Evolutionary conservation across 1,140 invertebrate genomes (phyloP).

Genomic region (Ceratina calcarata): DNA sequence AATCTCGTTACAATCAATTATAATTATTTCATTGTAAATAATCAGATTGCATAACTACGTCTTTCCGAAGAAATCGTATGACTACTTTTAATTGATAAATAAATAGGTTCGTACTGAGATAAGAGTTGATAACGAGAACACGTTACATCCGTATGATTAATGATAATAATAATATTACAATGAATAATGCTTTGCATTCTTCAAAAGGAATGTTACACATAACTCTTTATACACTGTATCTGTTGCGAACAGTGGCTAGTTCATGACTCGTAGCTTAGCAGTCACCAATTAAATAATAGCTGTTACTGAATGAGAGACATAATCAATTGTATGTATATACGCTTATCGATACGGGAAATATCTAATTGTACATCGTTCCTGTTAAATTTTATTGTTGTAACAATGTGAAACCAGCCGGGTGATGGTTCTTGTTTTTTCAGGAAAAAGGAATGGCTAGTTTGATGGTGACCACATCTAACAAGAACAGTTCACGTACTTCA

Average conservation of each 20-base stretch:
- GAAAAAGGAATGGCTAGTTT: constrained; percentile 77
- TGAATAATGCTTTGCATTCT: neutral
- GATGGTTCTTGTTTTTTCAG: constrained; percentile 34
- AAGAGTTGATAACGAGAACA: neutral
- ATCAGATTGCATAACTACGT: neutral
- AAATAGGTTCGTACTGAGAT: neutral
- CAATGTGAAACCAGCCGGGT: constrained; percentile 16
- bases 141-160: neutral
- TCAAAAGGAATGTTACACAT: neutral
- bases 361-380: neutral
- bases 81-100: constrained; percentile 24
- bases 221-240: neutral
- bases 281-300: neutral
- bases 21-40: neutral
- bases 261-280: neutral
- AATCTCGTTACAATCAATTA: neutral
- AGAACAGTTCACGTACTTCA: constrained; percentile 77
- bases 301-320: neutral
- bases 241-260: neutral
- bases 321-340: neutral
- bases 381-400: constrained; percentile 19
- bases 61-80: neutral
- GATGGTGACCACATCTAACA: constrained; percentile 76
- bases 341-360: neutral
- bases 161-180: neutral